phyloP scores from a whole-genome alignment of 2,888 invertebrate species.

The Bruchidius siliquastri region DNA sequence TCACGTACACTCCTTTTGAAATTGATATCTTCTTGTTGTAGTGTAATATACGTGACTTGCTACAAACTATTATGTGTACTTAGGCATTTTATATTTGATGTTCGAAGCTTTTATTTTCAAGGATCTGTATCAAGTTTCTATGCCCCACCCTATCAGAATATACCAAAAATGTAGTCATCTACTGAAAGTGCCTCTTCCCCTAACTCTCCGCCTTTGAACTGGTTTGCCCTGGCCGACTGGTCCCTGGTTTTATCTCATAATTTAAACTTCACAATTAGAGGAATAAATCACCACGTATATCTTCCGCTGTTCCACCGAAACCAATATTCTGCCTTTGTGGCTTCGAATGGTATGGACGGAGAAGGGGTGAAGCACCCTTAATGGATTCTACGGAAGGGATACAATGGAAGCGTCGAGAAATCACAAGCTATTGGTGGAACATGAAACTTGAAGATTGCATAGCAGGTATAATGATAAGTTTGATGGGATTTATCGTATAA shows the following conservation, averaged over 20 bases:
- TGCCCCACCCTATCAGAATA: no score
- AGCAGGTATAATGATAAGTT: neutral
- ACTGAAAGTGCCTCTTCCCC: neutral
- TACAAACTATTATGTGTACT: no score
- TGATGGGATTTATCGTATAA: neutral
- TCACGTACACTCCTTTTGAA: no score
- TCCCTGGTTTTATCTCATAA: constrained; percentile 25
- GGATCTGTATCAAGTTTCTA: no score
- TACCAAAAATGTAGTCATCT: no score
- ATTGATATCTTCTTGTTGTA: no score
- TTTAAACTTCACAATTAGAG: constrained; percentile 33
- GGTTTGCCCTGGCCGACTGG: neutral
- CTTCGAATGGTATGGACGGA: constrained; percentile 7
- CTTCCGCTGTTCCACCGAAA: constrained; percentile 17
- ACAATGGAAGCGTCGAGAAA: neutral
- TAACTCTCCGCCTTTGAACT: neutral
- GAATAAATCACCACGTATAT: constrained; percentile 30
- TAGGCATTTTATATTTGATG: no score
- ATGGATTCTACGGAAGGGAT: neutral
- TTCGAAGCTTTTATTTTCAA: no score
- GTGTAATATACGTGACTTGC: no score
- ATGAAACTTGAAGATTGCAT: neutral
- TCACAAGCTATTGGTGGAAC: neutral
- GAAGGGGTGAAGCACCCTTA: neutral
- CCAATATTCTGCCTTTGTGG: constrained; percentile 21